Evolutionary conservation across 2,888 invertebrate genomes (phyloP).

Genomic region (Onchidella celtica): DNA sequence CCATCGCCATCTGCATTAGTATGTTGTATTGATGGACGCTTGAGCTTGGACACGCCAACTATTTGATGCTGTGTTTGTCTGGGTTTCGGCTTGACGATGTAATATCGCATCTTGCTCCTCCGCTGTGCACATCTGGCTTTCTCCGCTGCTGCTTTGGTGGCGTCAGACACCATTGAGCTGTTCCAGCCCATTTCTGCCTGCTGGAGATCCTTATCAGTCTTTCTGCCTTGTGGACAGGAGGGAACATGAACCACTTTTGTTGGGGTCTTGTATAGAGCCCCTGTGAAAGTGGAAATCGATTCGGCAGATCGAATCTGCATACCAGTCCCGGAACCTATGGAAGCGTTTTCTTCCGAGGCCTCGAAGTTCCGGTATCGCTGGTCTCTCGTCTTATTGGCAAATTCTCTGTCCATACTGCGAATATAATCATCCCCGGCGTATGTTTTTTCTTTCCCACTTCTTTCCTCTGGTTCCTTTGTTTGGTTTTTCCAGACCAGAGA

Average conservation of each 20-base stretch:
- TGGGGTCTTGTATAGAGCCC: constrained; percentile 3
- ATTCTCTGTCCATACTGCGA: background rate
- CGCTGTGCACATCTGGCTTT: constrained; percentile 2
- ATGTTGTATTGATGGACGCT: background rate
- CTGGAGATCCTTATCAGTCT: constrained; percentile 33
- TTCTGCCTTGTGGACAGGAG: constrained; percentile 1
- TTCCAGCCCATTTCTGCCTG: constrained; percentile 45
- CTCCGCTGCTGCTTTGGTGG: constrained; percentile 10
- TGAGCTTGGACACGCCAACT: background rate
- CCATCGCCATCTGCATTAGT: background rate
- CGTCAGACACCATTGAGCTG: constrained; percentile 12
- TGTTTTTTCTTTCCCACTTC: background rate
- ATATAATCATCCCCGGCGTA: background rate
- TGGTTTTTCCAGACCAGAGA: too few relatives aligned
- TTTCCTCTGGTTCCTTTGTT: too few relatives aligned
- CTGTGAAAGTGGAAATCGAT: constrained; percentile 21
- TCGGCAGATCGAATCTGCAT: constrained; percentile 17
- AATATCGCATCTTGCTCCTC: constrained; percentile 25
- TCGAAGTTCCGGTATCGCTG: background rate
- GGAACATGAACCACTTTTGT: constrained; percentile 21
- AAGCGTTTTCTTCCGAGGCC: constrained; percentile 9
- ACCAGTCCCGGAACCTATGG: background rate
- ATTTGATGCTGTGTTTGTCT: background rate
- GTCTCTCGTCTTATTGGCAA: background rate
- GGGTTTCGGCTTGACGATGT: background rate